Evolutionary conservation across 2,797 vertebrate genomes (phyloP), one percentile per base, ranked within the genome.

Genomic region (Siniperca obscura): DNA sequence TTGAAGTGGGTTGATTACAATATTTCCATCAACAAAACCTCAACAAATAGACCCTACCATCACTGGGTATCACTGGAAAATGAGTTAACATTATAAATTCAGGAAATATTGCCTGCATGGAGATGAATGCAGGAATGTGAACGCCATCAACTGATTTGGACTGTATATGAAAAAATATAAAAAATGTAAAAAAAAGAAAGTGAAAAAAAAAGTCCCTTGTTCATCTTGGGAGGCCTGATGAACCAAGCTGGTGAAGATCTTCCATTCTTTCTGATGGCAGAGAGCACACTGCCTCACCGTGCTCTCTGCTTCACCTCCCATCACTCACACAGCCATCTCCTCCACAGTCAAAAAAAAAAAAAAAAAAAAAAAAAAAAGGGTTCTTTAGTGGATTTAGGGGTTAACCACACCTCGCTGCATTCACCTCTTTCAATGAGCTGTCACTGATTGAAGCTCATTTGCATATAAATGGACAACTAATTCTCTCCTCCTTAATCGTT

Each of bases 391-490:
- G 88, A 88, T 86, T 90, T 42, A 46, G 71, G 78, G 68, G 87
- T 90, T 89, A 87, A 87, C 85, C 89, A 87, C 91, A 92, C 90
- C 87, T 94, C 88, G 22, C 81, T 89, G 86, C 90, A 22, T 91
- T 82, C 86, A 71, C 71, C 75, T 73, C 68, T 87, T 89, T 94
- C 84, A 88, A 11, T 70, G 83, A 89, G 80, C 89, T 89, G 94
- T 87, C 89, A 84, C 83, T 86, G 90, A 94, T 90, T 50, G 7
- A 84, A 88, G 88, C 89, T 95, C 42, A 96, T 96, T 97, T 96
- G 94, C 94, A 95, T 96, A 94, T 95, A 96, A 95, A 96, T 96
- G 84, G 90, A 91, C 92, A 27, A 57, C 80, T 74, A 92, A 95
- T 92, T 94, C 82, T 92, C 81, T 83, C 74, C 66, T 83, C 50